Evolutionary conservation across 92 coral and sea anemone genomes (phyloP), one percentile per base, ranked within the genome.

Genomic region (Porites rus): DNA sequence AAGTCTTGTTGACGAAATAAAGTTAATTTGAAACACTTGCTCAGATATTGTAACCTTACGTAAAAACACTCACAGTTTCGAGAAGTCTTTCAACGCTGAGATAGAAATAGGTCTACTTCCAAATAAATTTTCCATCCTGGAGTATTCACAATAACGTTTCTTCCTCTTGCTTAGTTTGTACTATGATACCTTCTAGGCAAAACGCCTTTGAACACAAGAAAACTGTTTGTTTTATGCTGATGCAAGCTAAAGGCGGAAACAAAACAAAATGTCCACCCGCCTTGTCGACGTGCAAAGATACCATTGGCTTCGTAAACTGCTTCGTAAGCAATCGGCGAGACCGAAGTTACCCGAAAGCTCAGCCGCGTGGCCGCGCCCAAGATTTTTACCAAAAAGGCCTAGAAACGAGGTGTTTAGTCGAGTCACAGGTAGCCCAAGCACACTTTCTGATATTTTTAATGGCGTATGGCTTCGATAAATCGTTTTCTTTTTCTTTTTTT

Each of bases 21-120:
- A 73, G 62, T 62, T 84, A 56, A 14, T 56, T 56, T 38, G 46
- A 38, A 38, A 38, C 46, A 38, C 5, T 38, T 38, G 46, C 46
- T 38, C 46, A 38, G 46, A 38, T 0, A 38, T 38, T 38, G 46
- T 38, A 38, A 38, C 7, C 46, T 38, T 38, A 38, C 46, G 46
- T 38, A 0, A 10, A 0, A 14, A 56, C 85, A 94, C 98, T 96
- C 88, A 96, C 98, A 96, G 90, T 82, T 90, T 95, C 69, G 98
- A 96, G 86, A 96, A 96, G 81, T 96, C 98, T 64, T 96, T 96
- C 90, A 96, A 73, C 13, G 98, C 93, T 52, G 76, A 78, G 58
- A 96, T 65, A 51, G 97, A 94, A 86, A 96, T 87, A 64, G 93
- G 94, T 82, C 98, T 95, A 82, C 89, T 94, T 63, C 98, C 93